Base-by-base conservation (phyloP, 2,113 vertebrate genomes). In the Ceyx cyanopectus region DNA sequence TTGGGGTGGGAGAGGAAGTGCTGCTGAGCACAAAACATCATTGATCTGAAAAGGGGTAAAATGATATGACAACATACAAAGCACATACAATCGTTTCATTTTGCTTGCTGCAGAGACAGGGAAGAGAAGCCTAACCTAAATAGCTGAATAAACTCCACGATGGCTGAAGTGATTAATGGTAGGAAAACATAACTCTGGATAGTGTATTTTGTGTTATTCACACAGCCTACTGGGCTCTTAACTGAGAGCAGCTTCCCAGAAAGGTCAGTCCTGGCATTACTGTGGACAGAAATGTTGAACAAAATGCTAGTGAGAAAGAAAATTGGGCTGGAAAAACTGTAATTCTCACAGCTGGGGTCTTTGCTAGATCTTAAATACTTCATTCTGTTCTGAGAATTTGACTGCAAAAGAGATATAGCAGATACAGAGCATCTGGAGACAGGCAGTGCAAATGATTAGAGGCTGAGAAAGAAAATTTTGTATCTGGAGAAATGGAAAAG, bases 221-320 rank as follows among this genome's bases (percentile, higher is more conserved):
- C 32, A 75, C 41, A 79, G 14, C 30, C 54, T 90, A 62, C 27
- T 87, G 78, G 46, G 81, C 53, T 69, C 66, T 84, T 84, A 75
- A 83, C 4, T 8, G 19, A 69, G 62, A 48, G 45, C 30, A 85
- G 80, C 43, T 81, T 30, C 81, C 69, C 17, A 40, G 74, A 14
- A 84, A 87, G 65, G 76, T 53, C 14, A 46, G 48, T 34, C 37
- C 43, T 69, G 74, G 32, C 40, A 34, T 69, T 69, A 56, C 26
- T 69, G 22, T 80, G 51, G 30, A 62, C 66, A 85, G 19, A n/a
- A 60, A 14, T 14, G 24, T 62, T 58, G 32, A 81, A 66, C 41
- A 85, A 77, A 91, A 91, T 80, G 29, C 26, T 76, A 73, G 32
- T 89, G 46, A 17, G 51, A 80, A 83, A 80, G 48, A n/a, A 90